Evolutionary conservation across 2,797 vertebrate genomes (phyloP).

Genomic region (Myotis planiceps): DNA sequence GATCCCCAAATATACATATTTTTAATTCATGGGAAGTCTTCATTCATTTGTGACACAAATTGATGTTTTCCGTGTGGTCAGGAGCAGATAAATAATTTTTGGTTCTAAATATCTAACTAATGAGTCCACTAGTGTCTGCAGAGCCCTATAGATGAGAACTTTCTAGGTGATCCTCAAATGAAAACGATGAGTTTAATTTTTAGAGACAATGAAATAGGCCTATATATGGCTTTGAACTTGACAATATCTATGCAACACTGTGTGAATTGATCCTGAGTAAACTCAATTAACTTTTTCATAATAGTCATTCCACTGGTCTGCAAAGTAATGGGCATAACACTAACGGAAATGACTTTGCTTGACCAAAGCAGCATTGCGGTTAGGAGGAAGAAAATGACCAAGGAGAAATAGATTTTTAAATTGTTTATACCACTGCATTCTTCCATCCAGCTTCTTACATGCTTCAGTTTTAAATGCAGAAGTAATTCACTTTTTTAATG

Average conservation of each 20-base stretch:
- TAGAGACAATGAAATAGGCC: background rate
- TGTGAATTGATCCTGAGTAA: background rate
- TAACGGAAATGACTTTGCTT: background rate
- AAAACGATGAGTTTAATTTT: background rate
- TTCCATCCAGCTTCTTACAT: background rate
- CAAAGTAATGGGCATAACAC: background rate
- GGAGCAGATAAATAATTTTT: background rate
- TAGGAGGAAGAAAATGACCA: background rate
- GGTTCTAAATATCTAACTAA: background rate
- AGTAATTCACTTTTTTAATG: background rate
- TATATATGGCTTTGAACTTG: background rate
- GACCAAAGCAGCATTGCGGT: background rate
- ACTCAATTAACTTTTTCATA: background rate
- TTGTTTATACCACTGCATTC: no score
- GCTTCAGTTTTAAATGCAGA: background rate
- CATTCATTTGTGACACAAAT: conserved; percentile 21
- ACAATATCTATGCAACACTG: background rate
- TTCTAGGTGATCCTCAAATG: background rate
- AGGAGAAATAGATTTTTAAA: background rate
- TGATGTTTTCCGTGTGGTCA: background rate
- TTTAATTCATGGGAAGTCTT: background rate
- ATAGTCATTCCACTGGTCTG: background rate
- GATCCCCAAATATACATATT: background rate
- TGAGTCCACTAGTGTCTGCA: background rate
- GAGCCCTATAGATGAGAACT: background rate